Percentiles rank a stretch among this genome's conserved stretches.
phyloP scores from a whole-genome alignment of 2,888 invertebrate species.

The Oscheius sp. region DNA sequence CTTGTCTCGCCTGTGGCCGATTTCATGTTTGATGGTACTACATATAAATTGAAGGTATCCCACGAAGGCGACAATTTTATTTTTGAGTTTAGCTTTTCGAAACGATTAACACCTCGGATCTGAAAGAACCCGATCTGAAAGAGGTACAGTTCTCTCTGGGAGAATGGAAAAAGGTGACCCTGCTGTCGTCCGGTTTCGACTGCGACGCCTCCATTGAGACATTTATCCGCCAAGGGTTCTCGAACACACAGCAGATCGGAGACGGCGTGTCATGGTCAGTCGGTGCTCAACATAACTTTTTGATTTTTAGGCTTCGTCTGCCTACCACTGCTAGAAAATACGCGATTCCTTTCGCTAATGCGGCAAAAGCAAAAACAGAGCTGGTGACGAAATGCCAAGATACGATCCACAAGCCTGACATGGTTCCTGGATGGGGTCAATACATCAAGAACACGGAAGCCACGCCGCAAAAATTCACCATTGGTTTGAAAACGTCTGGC shows the following conservation, averaged over 20 bases:
- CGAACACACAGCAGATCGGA: not conserved
- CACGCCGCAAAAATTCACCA: not conserved
- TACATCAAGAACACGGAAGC: not conserved
- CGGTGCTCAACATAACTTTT: too few relatives aligned
- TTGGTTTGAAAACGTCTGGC: not conserved
- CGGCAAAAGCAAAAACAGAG: too few relatives aligned
- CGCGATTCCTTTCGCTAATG: too few relatives aligned
- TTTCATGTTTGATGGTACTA: not conserved
- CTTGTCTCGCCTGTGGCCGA: not conserved
- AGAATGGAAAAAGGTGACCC: not conserved
- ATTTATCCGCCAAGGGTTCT: not conserved
- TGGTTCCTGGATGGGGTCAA: not conserved
- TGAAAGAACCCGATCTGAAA: too few relatives aligned
- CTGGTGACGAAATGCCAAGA: too few relatives aligned
- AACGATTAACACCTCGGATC: not conserved
- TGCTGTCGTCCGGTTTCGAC: not conserved
- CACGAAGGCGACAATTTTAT: too few relatives aligned
- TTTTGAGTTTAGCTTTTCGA: not conserved
- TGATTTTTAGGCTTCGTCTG: too few relatives aligned
- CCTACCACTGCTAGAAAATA: too few relatives aligned
- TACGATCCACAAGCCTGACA: not conserved
- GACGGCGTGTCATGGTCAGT: too few relatives aligned
- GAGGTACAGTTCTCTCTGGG: not conserved
- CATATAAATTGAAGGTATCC: too few relatives aligned
- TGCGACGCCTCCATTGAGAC: not conserved